These are phyloP conservation scores for Leuciscus idus DNA, from an alignment of 2,113 vertebrate species.

Conservation along the genomic window DNA sequence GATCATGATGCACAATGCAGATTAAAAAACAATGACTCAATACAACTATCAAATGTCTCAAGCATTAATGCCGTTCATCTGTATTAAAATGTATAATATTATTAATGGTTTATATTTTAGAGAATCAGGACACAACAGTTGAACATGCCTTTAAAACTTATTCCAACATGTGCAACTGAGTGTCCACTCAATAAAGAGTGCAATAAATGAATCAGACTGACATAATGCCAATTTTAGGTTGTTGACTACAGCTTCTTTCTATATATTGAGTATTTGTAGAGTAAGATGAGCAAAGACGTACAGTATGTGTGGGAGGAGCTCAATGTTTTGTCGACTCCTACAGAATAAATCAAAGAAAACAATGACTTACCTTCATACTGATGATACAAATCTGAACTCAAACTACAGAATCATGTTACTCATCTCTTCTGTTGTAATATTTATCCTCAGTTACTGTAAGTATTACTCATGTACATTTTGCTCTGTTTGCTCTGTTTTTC, in stretches of 20 bases:
- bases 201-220: too few species aligned
- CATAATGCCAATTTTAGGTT: too few species aligned
- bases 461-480: background rate
- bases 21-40: too few species aligned
- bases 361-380: conserved; percentile 1
- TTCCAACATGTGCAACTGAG: background rate
- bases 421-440: background rate
- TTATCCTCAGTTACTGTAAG: conserved; percentile 4
- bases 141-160: background rate
- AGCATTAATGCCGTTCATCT: too few species aligned
- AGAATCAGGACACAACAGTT: too few species aligned
- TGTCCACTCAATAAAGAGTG: too few species aligned
- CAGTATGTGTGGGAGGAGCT: background rate
- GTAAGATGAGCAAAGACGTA: background rate
- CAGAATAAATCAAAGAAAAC: background rate
- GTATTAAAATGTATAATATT: too few species aligned
- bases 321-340: background rate
- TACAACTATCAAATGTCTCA: too few species aligned
- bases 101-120: too few species aligned
- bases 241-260: background rate
- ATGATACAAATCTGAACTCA: background rate
- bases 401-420: conserved; percentile 8
- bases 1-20: too few species aligned
- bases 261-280: background rate
- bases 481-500: too few species aligned